These are phyloP conservation scores for Drosophila nikananu DNA, from an alignment of 1,140 invertebrate genomes.

Conservation along the genomic window DNA sequence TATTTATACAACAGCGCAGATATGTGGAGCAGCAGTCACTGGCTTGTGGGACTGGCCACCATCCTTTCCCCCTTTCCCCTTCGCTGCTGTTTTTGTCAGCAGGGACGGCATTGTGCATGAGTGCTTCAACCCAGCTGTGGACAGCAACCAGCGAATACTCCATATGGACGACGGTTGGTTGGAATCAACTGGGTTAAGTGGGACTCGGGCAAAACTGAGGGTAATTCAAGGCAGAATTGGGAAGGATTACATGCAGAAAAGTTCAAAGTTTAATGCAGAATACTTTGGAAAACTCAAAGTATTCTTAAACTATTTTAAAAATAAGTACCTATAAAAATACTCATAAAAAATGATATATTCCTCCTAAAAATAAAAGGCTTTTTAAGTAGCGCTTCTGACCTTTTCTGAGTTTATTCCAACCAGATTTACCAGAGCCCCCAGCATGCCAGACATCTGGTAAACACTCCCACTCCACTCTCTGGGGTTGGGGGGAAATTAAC, in stretches of 20 bases:
- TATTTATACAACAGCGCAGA: constrained; percentile 66
- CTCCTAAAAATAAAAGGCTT: not conserved
- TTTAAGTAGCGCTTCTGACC: constrained; percentile 31
- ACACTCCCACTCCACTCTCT: not conserved
- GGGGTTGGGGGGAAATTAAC: constrained; percentile 57
- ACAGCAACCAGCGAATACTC: not conserved
- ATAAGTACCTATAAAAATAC: no score
- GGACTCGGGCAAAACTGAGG: not conserved
- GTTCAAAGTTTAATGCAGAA: not conserved
- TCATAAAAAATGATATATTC: not conserved
- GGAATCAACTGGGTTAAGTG: constrained; percentile 32
- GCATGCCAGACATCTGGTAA: constrained; percentile 52
- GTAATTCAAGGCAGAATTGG: not conserved
- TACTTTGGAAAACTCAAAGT: not conserved
- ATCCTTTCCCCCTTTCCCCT: constrained; percentile 11
- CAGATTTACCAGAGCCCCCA: constrained; percentile 34
- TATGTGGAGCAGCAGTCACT: constrained; percentile 42
- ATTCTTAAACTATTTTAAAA: no score
- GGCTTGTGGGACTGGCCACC: not conserved
- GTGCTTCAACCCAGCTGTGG: constrained; percentile 22
- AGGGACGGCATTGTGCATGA: constrained; percentile 42
- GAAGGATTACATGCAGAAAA: not conserved
- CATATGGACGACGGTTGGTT: not conserved
- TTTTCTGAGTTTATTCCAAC: not conserved
- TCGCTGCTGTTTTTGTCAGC: constrained; percentile 49